Conservation (phyloP, 2,888 invertebrate species). For the Neoascia interrupta region DNA sequence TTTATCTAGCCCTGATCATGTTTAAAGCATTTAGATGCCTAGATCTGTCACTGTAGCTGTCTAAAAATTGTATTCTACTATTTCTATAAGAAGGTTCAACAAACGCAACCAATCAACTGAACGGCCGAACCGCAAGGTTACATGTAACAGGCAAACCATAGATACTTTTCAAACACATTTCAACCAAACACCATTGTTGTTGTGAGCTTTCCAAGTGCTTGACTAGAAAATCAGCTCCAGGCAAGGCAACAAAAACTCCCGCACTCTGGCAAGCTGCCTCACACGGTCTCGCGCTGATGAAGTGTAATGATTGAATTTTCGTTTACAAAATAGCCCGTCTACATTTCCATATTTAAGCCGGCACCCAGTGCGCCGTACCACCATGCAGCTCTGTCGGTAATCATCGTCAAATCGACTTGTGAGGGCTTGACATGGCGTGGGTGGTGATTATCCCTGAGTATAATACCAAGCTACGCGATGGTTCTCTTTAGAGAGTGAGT, state of each 20-base stretch:
- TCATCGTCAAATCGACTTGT: constrained; percentile 66
- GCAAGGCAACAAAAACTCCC: constrained; percentile 23
- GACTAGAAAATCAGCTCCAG: constrained; percentile 28
- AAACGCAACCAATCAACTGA: too few species aligned
- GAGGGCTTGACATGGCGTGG: constrained; percentile 52
- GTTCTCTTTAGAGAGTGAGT: constrained; percentile 47
- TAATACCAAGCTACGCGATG: constrained; percentile 47
- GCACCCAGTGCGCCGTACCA: constrained; percentile 36
- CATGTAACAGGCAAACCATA: too few species aligned
- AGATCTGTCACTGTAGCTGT: too few species aligned
- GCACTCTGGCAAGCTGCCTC: constrained; percentile 37
- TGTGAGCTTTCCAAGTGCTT: constrained; percentile 31
- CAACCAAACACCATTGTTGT: constrained; percentile 40
- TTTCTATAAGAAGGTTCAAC: too few species aligned
- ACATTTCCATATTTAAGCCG: constrained; percentile 68
- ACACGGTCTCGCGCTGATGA: constrained; percentile 61
- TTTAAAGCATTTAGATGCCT: too few species aligned
- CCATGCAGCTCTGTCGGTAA: constrained; percentile 38
- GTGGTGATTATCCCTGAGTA: constrained; percentile 68
- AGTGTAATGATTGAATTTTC: constrained; percentile 70
- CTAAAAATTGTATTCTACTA: too few species aligned
- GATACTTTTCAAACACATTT: constrained; percentile 20
- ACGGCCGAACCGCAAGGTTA: too few species aligned
- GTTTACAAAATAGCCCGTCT: constrained; percentile 67
- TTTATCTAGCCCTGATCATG: too few species aligned